Evolutionary conservation across 2,113 vertebrate species (phyloP), one percentile per base, ranked within the genome.

Genomic region (Planiliza haematocheilus): DNA sequence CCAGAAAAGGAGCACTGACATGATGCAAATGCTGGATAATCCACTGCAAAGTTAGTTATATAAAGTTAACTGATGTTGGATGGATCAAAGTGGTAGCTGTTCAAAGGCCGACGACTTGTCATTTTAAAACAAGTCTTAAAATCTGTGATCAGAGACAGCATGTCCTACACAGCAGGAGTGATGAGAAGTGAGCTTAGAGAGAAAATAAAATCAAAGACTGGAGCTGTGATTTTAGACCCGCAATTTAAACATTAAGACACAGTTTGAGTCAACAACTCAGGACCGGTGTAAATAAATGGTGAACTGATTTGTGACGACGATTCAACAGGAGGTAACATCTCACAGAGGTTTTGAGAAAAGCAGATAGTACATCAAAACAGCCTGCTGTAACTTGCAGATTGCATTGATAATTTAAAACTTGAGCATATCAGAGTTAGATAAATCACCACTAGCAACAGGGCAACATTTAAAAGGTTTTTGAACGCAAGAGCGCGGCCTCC

Each of bases 391-490:
- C 41, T 81, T 77, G 59, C 13, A 64, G 77, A 78, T 78, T 63
- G 8, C 36, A 55, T 17, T 18, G 64, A 70, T 60, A 2, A 67
- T 75, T 60, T 69, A 14, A 49, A 71, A 71, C 38, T 61, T 21
- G 55, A 63, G 11, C 46, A 64, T 24, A 69, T 84, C 41, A 65
- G 57, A 79, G 43, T 49, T 5, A 7, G 30, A 62, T n/a, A 64
- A 73, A 67, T 64, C 39, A 34, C 49, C 14, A 0, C 8, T 10
- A 65, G 63, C 71, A 56, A 62, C 30, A 30, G 49, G 38, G 53
- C 10, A 70, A 49, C 74, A 56, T 81, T 82, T 73, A n/a, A 68
- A 62, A 78, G 70, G 63, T 74, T 43, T 84, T 55, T 86, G 42
- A 82, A 75, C n/a, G 36, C 49, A 36, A 42, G 52, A 63, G 49